Evolutionary conservation across 2,888 invertebrate genomes (phyloP).

Genomic region (Nomada goodeniana): DNA sequence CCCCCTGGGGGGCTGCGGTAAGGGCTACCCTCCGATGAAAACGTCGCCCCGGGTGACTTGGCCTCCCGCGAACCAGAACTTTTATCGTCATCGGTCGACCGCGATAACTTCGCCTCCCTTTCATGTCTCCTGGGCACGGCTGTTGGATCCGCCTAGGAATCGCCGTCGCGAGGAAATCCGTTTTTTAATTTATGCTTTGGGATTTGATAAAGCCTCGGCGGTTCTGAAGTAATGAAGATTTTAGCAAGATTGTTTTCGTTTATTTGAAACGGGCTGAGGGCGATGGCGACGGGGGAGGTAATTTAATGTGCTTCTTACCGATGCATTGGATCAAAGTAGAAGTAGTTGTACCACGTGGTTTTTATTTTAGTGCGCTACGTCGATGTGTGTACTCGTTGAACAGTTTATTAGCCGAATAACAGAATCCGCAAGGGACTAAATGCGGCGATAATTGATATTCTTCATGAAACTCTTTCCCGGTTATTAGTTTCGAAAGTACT

Average conservation of each 20-base stretch:
- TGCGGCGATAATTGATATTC: too few relatives aligned
- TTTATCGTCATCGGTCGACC: slow-evolving; percentile 40
- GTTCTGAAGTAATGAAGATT: slow-evolving; percentile 2
- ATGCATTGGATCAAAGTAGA: too few relatives aligned
- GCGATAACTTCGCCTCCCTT: slow-evolving; percentile 41
- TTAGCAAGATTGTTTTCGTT: background rate
- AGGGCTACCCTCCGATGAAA: slow-evolving; percentile 23
- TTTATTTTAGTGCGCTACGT: too few relatives aligned
- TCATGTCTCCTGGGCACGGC: slow-evolving; percentile 32
- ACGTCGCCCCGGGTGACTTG: slow-evolving; percentile 20
- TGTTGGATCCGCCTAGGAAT: slow-evolving; percentile 10
- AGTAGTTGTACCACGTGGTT: too few relatives aligned
- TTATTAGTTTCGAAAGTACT: too few relatives aligned
- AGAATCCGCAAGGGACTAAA: too few relatives aligned
- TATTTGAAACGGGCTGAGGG: background rate
- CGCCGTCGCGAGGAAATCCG: background rate
- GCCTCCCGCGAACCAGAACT: slow-evolving; percentile 33
- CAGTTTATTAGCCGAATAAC: too few relatives aligned
- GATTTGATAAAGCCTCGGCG: slow-evolving; percentile 9
- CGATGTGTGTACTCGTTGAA: too few relatives aligned
- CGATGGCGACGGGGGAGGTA: background rate
- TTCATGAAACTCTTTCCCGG: too few relatives aligned
- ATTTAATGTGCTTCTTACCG: background rate
- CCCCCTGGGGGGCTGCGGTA: slow-evolving; percentile 21
- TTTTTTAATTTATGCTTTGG: slow-evolving; percentile 5